phyloP scores from a whole-genome alignment of 2,113 vertebrate genomes.

The Callaeas wilsoni region DNA sequence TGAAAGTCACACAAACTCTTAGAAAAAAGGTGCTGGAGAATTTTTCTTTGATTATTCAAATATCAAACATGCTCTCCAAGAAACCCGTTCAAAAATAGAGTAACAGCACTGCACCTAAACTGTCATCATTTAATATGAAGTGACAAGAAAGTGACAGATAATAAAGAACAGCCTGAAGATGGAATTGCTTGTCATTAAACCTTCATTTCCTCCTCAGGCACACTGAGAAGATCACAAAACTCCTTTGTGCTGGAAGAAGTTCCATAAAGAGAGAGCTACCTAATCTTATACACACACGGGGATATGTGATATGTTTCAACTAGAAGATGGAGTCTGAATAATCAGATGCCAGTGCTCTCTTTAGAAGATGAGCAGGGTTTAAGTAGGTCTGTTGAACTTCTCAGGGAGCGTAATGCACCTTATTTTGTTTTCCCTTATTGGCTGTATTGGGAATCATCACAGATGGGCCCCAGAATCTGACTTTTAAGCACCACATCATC shows the following conservation, averaged over 20 bases:
- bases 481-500: accelerated
- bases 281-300: not conserved
- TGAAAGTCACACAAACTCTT: not conserved
- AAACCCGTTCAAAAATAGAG: not conserved
- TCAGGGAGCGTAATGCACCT: not conserved
- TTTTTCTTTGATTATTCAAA: constrained; percentile 15
- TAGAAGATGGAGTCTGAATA: not conserved
- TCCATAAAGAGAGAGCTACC: not conserved
- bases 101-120: not conserved
- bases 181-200: not conserved
- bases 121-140: not conserved
- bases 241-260: not conserved
- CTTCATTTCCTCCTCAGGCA: not conserved
- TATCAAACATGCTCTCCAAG: not conserved
- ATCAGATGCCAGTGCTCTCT: not conserved
- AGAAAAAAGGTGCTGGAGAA: not conserved
- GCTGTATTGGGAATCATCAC: not conserved
- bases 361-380: not conserved
- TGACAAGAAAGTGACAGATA: constrained; percentile 10
- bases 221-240: not conserved
- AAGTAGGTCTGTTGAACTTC: not conserved
- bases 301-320: not conserved
- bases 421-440: not conserved
- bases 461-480: not conserved
- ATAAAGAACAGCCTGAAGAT: not conserved